Evolutionary conservation across 2,888 invertebrate species (phyloP).

Genomic region (Nudaria mundana): DNA sequence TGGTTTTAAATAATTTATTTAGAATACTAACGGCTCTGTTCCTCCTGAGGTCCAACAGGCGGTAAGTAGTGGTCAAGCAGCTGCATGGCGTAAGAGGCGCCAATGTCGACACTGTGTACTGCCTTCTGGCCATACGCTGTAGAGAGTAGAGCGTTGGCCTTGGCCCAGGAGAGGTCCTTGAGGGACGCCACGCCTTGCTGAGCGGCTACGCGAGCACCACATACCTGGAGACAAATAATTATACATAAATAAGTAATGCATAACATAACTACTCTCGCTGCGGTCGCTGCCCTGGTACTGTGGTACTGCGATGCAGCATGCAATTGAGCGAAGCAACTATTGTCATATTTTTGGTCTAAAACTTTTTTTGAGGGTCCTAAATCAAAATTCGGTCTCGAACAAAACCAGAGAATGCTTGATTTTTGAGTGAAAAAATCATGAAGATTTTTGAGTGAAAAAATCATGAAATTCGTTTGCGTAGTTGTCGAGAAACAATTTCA

Average conservation of each 20-base stretch:
- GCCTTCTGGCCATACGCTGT: conserved; percentile 86
- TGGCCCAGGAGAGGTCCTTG: conserved; percentile 86
- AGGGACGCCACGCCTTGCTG: conserved; percentile 83
- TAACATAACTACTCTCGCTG: no score
- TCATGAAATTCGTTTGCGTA: no score
- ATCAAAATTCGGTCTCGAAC: no score
- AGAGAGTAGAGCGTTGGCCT: conserved; percentile 85
- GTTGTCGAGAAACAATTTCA: no score
- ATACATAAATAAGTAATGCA: neutral
- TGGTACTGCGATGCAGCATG: no score
- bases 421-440: no score
- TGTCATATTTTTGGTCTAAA: no score
- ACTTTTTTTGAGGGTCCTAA: no score
- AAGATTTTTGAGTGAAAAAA: neutral
- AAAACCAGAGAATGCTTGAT: no score
- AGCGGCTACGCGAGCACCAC: conserved; percentile 70
- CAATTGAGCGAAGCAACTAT: no score
- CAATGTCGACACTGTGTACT: conserved; percentile 84
- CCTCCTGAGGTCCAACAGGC: conserved; percentile 73
- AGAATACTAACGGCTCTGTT: conserved; percentile 67
- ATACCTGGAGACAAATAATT: conserved; percentile 54
- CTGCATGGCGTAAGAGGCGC: conserved; percentile 85
- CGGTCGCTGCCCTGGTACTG: neutral
- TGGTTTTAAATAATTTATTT: no score
- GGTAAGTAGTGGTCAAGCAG: conserved; percentile 88